A percentile compares a stretch with the other conserved stretches of the same genome.
phyloP scores from a whole-genome alignment of 2,888 invertebrate genomes.

The Ephialtes manifestator region DNA sequence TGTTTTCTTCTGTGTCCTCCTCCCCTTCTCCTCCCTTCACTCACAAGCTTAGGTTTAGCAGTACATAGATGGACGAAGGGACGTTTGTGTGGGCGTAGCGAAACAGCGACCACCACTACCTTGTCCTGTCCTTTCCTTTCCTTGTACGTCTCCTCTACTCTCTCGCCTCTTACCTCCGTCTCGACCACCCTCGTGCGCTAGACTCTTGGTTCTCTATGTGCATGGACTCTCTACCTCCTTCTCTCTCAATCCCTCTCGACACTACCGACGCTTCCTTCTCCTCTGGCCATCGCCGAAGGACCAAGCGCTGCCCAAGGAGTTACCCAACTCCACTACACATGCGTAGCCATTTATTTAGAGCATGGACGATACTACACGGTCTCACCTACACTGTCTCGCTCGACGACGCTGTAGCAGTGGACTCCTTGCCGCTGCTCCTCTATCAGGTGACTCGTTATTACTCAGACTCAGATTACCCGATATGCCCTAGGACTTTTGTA shows the following conservation, averaged over 20 bases:
- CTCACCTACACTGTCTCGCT: conserved; percentile 14
- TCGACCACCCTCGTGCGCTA: conserved; percentile 38
- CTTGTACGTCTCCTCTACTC: conserved; percentile 37
- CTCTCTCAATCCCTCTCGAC: conserved; percentile 38
- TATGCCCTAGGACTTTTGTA: neutral
- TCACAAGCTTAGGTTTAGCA: conserved; percentile 63
- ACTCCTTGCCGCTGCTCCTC: conserved; percentile 41
- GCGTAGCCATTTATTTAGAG: conserved; percentile 78
- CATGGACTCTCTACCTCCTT: conserved; percentile 59
- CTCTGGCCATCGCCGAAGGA: conserved; percentile 55
- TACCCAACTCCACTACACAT: conserved; percentile 76
- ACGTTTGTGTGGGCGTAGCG: conserved; percentile 43
- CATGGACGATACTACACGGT: conserved; percentile 69
- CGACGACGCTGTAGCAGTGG: conserved; percentile 19
- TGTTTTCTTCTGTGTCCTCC: conserved; percentile 62
- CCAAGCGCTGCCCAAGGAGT: conserved; percentile 76
- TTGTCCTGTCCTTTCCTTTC: conserved; percentile 78
- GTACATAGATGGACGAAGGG: conserved; percentile 28
- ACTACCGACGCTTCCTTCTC: conserved; percentile 53
- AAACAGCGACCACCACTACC: conserved; percentile 62
- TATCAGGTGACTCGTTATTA: conserved; percentile 55
- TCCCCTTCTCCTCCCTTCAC: conserved; percentile 44
- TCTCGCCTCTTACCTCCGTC: conserved; percentile 37
- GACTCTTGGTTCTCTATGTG: conserved; percentile 50
- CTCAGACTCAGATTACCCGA: conserved; percentile 27